Evolutionary conservation across 2,888 invertebrate species (phyloP).

Genomic region (Heliconius aoede): DNA sequence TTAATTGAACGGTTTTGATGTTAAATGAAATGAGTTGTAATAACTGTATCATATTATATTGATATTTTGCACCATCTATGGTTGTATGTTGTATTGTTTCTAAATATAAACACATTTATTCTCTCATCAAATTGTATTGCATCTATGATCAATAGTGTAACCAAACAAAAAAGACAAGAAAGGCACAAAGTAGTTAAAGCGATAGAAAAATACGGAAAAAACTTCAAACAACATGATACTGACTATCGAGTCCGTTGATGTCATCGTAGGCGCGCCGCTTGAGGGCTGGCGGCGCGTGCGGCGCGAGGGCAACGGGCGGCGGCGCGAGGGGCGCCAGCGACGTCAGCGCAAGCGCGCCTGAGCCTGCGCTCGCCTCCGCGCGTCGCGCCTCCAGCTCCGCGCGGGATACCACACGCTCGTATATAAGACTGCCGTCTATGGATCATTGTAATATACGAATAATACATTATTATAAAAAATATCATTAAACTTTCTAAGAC

Average conservation of each 20-base stretch:
- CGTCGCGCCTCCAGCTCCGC: conserved; percentile 86
- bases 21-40: neutral
- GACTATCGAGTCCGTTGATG: conserved; percentile 94
- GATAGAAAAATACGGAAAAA: neutral
- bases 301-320: conserved; percentile 60
- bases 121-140: neutral
- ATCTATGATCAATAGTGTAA: neutral
- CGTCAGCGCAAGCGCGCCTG: conserved; percentile 54
- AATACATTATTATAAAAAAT: no score
- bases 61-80: no score
- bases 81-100: no score
- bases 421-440: conserved; percentile 92
- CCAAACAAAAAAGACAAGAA: neutral
- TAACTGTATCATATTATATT: neutral
- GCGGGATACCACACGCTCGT: conserved; percentile 93
- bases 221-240: conserved; percentile 64
- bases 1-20: neutral
- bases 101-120: neutral
- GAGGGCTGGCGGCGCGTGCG: conserved; percentile 71
- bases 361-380: conserved; percentile 59
- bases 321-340: conserved; percentile 50
- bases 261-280: conserved; percentile 95
- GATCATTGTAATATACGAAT: neutral
- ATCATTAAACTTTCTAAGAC: no score
- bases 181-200: neutral